phyloP scores from a whole-genome alignment of 2,113 vertebrate genomes.

The Thalassarche chlororhynchos region DNA sequence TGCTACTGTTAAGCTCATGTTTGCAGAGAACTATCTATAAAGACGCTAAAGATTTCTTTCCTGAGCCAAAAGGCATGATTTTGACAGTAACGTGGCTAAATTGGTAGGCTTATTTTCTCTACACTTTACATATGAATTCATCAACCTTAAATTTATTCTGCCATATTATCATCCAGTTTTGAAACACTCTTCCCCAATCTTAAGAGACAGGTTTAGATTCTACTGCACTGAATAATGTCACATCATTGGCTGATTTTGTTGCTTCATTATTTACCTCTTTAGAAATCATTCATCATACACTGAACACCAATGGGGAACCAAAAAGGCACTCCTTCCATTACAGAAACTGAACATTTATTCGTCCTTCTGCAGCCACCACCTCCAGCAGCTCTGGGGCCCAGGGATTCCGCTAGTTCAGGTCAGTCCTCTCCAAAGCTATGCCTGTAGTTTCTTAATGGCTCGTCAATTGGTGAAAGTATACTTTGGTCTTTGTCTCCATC shows the following conservation, averaged over 20 bases:
- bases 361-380: neutral
- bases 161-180: neutral
- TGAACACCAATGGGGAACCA: neutral
- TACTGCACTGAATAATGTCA: neutral
- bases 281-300: neutral
- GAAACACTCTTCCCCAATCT: neutral
- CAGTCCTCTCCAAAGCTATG: neutral
- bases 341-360: neutral
- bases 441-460: neutral
- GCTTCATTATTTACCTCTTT: neutral
- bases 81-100: neutral
- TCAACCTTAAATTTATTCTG: neutral
- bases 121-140: neutral
- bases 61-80: neutral
- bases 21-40: neutral
- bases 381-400: neutral
- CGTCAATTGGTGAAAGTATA: neutral
- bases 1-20: neutral
- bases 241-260: neutral
- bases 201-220: neutral
- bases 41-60: neutral
- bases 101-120: neutral
- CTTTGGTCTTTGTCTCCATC: neutral
- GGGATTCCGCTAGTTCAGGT: neutral
- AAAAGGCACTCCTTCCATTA: neutral